These are phyloP conservation scores for Idaea biselata DNA, from an alignment of 2,888 invertebrate species.

Conservation along the genomic window DNA sequence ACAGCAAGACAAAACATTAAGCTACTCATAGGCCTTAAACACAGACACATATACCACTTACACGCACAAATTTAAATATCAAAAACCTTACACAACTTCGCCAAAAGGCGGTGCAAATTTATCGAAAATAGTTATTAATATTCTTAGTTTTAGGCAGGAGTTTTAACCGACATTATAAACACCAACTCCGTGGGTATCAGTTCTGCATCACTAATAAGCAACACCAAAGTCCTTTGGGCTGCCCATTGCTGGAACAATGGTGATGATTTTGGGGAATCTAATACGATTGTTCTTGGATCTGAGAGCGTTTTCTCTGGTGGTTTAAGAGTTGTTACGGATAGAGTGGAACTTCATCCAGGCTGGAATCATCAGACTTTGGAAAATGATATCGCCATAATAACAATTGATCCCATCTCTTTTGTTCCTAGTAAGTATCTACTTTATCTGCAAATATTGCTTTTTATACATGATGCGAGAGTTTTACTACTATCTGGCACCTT, in stretches of 20 bases:
- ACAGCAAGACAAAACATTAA: too few species aligned
- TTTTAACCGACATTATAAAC: constrained; percentile 22
- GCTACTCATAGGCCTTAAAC: too few species aligned
- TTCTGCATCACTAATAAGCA: constrained; percentile 29
- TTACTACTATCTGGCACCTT: too few species aligned
- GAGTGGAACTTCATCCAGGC: constrained; percentile 28
- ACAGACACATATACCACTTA: too few species aligned
- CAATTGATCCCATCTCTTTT: constrained; percentile 24
- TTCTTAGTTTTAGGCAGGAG: constrained; percentile 19
- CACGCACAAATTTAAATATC: too few species aligned
- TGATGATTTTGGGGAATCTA: constrained; percentile 14
- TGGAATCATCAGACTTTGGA: constrained; percentile 26
- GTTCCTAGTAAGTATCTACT: constrained; percentile 26
- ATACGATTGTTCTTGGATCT: constrained; percentile 29
- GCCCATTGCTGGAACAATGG: constrained; percentile 43
- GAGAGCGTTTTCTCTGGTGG: constrained; percentile 34
- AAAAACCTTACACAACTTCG: too few species aligned
- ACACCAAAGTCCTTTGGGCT: constrained; percentile 31
- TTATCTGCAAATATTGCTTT: too few species aligned
- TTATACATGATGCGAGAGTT: too few species aligned
- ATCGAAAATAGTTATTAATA: not conserved
- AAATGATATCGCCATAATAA: constrained; percentile 39
- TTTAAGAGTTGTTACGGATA: constrained; percentile 22
- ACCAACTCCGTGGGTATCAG: constrained; percentile 29
- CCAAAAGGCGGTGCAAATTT: not conserved